A percentile compares a stretch with the other conserved stretches of the same genome.
Evolutionary conservation across 2,113 vertebrate species (phyloP).

Genomic region (Menura novaehollandiae): DNA sequence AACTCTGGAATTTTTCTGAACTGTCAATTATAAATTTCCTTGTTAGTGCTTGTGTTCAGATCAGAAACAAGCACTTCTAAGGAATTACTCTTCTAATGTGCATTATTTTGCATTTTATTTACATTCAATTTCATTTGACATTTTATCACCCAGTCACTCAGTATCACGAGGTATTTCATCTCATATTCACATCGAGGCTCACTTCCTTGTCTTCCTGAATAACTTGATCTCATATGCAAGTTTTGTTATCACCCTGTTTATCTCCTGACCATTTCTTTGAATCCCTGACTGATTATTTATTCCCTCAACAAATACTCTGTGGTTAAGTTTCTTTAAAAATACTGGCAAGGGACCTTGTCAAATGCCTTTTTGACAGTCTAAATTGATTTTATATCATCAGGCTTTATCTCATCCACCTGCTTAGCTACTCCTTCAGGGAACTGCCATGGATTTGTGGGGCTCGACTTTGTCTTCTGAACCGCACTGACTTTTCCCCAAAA

Average conservation of each 20-base stretch:
- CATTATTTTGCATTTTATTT: background rate
- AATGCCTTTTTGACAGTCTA: background rate
- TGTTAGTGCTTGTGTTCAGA: background rate
- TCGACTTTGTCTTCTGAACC: background rate
- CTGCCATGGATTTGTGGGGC: background rate
- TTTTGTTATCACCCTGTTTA: background rate
- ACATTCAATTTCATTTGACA: background rate
- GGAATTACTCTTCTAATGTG: background rate
- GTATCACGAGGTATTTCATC: background rate
- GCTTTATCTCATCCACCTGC: background rate
- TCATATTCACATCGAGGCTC: background rate
- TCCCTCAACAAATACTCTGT: background rate
- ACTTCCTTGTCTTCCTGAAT: background rate
- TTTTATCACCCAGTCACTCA: background rate
- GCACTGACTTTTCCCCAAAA: background rate
- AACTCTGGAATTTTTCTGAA: background rate
- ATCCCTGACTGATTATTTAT: background rate
- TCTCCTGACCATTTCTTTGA: background rate
- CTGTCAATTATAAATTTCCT: background rate
- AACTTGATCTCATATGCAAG: background rate
- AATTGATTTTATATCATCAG: background rate
- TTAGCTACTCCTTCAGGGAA: background rate
- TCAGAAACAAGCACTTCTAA: background rate
- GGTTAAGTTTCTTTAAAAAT: background rate
- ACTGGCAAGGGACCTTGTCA: background rate